Conservation (phyloP, 2,888 invertebrate genomes). For the Shargacucullia verbasci region DNA sequence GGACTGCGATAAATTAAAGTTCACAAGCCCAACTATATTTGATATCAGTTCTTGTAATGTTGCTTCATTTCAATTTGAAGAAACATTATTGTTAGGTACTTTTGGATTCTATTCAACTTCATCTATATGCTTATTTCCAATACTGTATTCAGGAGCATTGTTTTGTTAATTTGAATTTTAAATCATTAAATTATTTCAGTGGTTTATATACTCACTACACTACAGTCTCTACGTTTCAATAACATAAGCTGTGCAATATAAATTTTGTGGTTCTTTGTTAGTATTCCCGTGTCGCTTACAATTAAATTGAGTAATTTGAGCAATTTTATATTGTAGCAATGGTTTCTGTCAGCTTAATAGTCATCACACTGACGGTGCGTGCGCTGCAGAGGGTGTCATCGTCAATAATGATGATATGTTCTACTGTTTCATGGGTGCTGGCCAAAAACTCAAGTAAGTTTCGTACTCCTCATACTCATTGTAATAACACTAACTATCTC, state of each 20-base stretch:
- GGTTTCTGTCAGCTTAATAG: conserved; percentile 78
- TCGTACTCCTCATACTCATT: too few relatives aligned
- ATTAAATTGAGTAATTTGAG: background rate
- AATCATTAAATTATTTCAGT: conserved; percentile 20
- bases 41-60: too few relatives aligned
- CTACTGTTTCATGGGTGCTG: conserved; percentile 64
- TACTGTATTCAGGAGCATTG: conserved; percentile 7
- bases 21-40: too few relatives aligned
- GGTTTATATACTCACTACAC: background rate
- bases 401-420: conserved; percentile 63
- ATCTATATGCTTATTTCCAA: too few relatives aligned
- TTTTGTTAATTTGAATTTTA: conserved; percentile 11
- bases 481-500: too few relatives aligned
- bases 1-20: too few relatives aligned
- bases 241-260: background rate
- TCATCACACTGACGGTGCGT: conserved; percentile 69
- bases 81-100: too few relatives aligned
- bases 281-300: background rate
- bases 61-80: too few relatives aligned
- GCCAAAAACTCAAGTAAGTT: conserved; percentile 58
- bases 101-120: too few relatives aligned
- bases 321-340: conserved; percentile 70
- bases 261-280: too few relatives aligned
- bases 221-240: background rate
- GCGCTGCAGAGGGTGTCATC: conserved; percentile 73